Conservation (phyloP, 2,113 vertebrate species). For the Reinhardtius hippoglossoides region DNA sequence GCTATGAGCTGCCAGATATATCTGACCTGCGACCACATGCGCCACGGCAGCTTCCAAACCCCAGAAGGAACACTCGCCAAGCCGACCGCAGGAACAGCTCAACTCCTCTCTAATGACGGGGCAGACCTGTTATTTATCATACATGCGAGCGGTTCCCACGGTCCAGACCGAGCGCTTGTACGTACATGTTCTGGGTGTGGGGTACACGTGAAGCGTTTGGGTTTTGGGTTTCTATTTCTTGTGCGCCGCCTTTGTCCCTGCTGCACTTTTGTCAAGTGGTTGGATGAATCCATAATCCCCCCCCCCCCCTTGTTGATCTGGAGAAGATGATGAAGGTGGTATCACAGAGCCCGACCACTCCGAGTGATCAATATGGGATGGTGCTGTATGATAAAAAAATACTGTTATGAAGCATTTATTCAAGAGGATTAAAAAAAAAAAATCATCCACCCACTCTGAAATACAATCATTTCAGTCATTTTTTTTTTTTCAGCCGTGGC, state of each 20-base stretch:
- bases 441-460: constrained; percentile 41
- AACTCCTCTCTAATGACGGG: constrained; percentile 45
- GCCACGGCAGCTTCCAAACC: constrained; percentile 60
- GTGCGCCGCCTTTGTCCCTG: neutral
- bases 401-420: constrained; percentile 57
- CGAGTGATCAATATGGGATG: constrained; percentile 74
- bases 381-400: constrained; percentile 64
- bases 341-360: constrained; percentile 49
- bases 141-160: constrained; percentile 56
- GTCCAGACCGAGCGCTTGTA: constrained; percentile 32
- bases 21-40: constrained; percentile 68
- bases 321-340: constrained; percentile 46
- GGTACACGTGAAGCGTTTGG: constrained; percentile 16
- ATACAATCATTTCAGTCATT: constrained; percentile 59
- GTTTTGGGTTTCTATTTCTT: neutral
- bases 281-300: constrained; percentile 7
- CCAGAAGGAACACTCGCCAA: constrained; percentile 42
- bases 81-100: constrained; percentile 62
- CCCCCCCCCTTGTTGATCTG: constrained; percentile 8
- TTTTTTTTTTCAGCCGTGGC: constrained; percentile 38
- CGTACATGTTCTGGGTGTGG: constrained; percentile 40
- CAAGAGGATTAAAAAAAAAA: constrained; percentile 64
- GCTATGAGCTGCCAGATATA: constrained; percentile 57
- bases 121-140: constrained; percentile 50
- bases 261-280: constrained; percentile 17